A percentile compares a stretch with the other conserved stretches of the same genome.
Conservation (phyloP, 2,888 invertebrate species). For the Habroteleia sp. region DNA sequence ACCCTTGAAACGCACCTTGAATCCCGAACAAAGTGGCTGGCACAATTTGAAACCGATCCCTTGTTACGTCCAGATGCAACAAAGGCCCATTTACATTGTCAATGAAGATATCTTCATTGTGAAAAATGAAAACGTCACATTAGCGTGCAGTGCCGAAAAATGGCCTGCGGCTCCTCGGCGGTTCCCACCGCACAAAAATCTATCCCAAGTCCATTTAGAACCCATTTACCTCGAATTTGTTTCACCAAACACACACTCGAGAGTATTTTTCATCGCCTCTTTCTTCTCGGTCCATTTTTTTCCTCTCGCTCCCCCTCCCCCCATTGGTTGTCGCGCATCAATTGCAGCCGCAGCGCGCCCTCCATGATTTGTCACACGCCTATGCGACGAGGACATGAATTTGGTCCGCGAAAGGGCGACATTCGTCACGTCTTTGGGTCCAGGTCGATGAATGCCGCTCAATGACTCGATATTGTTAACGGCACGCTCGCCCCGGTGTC, state of each 20-base stretch:
- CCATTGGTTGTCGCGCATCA: constrained; percentile 29
- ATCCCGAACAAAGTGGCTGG: background rate
- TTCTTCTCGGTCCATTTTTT: constrained; percentile 12
- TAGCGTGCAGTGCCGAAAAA: constrained; percentile 50
- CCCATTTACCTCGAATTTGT: constrained; percentile 75
- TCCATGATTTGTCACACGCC: constrained; percentile 64
- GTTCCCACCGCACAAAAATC: constrained; percentile 67
- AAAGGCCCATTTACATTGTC: constrained; percentile 44
- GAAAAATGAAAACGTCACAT: constrained; percentile 62
- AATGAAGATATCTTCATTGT: constrained; percentile 53
- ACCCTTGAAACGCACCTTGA: background rate
- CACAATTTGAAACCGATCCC: constrained; percentile 27
- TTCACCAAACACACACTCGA: constrained; percentile 70
- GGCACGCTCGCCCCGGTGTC: constrained; percentile 41
- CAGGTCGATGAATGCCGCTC: constrained; percentile 71
- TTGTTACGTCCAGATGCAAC: constrained; percentile 33
- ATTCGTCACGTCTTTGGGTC: constrained; percentile 67
- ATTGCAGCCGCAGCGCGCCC: constrained; percentile 54
- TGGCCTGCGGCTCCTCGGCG: constrained; percentile 37
- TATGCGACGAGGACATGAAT: constrained; percentile 12
- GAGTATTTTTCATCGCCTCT: constrained; percentile 22
- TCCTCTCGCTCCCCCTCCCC: background rate
- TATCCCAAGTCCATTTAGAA: constrained; percentile 75
- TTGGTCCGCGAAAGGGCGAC: constrained; percentile 59
- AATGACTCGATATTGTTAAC: constrained; percentile 77